Evolutionary conservation across 2,113 vertebrate genomes (phyloP).

Genomic region (Copsychus sechellarum): DNA sequence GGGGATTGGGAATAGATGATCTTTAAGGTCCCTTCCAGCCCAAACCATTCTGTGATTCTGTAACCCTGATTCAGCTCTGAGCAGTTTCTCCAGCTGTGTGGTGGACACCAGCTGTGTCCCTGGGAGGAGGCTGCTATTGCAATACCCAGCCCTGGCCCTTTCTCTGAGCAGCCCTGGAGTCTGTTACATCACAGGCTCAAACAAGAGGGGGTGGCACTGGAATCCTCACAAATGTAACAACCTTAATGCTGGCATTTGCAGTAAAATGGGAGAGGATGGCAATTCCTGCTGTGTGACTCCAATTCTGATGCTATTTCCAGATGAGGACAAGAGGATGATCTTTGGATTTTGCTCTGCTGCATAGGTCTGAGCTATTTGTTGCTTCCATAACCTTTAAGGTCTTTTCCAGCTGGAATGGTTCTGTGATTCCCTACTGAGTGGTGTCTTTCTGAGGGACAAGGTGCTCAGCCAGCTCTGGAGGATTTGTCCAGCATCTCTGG

Average conservation of each 20-base stretch:
- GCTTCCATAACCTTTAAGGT: not conserved
- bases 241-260: not conserved
- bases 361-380: not conserved
- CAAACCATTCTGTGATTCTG: not conserved
- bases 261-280: not conserved
- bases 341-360: not conserved
- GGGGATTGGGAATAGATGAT: not conserved
- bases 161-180: fast-evolving
- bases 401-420: not conserved
- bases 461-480: not conserved
- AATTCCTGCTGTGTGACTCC: not conserved
- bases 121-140: not conserved
- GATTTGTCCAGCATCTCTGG: not conserved
- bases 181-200: not conserved
- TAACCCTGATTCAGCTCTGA: not conserved
- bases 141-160: not conserved
- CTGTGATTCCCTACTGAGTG: not conserved
- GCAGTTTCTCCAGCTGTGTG: not conserved
- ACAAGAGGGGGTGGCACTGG: not conserved
- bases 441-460: not conserved
- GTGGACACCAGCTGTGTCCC: not conserved
- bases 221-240: not conserved
- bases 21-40: not conserved
- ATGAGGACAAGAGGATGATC: not conserved
- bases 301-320: not conserved